Conservation (phyloP, 1,140 invertebrate species). For the Tyrophagus putrescentiae region DNA sequence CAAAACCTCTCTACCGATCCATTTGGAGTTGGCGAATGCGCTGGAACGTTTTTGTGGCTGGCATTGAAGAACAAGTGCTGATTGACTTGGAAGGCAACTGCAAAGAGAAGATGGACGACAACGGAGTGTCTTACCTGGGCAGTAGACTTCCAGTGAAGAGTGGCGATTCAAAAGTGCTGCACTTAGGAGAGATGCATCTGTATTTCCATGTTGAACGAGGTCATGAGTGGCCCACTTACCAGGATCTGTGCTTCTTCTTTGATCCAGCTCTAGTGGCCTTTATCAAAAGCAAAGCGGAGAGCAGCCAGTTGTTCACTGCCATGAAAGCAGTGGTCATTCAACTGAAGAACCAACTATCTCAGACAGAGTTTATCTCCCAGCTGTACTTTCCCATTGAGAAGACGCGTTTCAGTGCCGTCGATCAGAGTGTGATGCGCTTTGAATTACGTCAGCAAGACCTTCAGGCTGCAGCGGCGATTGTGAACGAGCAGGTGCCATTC, state of each 20-base stretch:
- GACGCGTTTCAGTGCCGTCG: not conserved
- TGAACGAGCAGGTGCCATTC: too few species aligned
- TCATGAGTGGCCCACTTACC: not conserved
- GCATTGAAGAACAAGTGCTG: not conserved
- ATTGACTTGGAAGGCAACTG: not conserved
- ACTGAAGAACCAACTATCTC: not conserved
- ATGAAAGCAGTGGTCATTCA: not conserved
- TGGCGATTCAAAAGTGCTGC: not conserved
- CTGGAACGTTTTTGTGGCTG: constrained; percentile 1
- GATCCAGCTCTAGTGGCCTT: not conserved
- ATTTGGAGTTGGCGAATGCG: constrained; percentile 12
- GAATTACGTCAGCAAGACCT: constrained; percentile 1
- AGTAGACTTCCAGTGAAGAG: not conserved
- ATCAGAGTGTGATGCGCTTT: constrained; percentile 7
- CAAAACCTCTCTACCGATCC: not conserved
- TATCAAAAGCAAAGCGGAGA: not conserved
- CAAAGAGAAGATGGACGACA: not conserved
- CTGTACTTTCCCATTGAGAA: not conserved
- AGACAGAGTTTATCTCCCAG: not conserved
- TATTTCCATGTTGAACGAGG: constrained; percentile 12
- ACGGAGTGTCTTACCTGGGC: not conserved
- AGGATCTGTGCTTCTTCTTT: constrained; percentile 15
- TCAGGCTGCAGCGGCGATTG: not conserved
- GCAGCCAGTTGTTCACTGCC: too few species aligned
- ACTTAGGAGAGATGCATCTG: constrained; percentile 6